Conservation (phyloP, 2,113 vertebrate species). For the Erythrolamprus reginae region DNA sequence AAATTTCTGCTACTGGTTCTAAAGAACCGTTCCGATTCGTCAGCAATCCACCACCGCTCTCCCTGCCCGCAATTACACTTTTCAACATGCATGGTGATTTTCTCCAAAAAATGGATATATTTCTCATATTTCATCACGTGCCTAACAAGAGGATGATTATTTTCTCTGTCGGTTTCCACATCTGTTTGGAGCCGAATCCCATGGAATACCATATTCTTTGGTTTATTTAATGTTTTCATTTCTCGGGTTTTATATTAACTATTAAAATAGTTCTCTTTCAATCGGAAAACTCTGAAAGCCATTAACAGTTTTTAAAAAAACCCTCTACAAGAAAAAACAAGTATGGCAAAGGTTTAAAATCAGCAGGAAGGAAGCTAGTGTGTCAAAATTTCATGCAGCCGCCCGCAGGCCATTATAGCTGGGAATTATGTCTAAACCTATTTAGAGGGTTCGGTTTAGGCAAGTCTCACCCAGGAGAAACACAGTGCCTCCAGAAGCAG, state of each 20-base stretch:
- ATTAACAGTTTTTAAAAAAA: neutral
- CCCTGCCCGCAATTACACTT: neutral
- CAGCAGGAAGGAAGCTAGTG: neutral
- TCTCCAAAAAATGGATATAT: neutral
- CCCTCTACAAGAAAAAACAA: neutral
- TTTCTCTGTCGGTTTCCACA: neutral
- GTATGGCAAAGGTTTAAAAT: neutral
- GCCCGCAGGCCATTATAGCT: neutral
- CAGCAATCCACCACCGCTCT: no score
- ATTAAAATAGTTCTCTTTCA: neutral
- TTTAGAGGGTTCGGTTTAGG: neutral
- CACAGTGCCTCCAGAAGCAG: neutral
- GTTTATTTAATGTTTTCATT: neutral
- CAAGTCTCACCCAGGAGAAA: neutral
- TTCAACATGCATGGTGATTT: neutral
- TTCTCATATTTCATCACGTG: neutral
- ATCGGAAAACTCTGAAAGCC: neutral
- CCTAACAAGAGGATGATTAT: neutral
- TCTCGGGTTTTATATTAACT: neutral
- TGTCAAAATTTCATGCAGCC: neutral
- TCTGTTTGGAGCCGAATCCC: neutral
- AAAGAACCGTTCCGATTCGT: no score
- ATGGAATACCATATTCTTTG: neutral
- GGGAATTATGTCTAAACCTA: neutral
- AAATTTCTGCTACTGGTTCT: no score